Evolutionary conservation across 2,113 vertebrate species (phyloP).

Genomic region (Dissostichus mawsoni): DNA sequence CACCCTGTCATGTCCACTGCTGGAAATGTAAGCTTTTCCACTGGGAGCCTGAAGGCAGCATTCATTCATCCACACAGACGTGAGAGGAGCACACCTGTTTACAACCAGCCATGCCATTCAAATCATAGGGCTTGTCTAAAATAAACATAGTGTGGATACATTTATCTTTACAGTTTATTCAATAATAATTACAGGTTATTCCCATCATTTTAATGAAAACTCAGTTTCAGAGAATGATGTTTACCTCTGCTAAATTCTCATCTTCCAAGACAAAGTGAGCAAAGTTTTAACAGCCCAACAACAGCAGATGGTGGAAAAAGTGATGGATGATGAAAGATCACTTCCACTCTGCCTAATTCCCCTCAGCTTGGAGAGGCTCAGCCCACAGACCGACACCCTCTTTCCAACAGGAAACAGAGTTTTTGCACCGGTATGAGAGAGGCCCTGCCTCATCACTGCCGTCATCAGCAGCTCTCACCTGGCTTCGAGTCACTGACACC

Average conservation of each 20-base stretch:
- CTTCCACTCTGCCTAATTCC: background rate
- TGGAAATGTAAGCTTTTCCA: constrained; percentile 14
- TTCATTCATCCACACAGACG: background rate
- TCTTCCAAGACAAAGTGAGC: background rate
- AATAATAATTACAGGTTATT: background rate
- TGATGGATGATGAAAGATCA: background rate
- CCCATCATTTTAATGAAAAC: background rate
- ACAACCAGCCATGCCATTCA: background rate
- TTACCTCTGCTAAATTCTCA: background rate
- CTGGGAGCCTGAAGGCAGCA: background rate
- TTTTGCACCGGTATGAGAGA: background rate
- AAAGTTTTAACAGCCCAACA: background rate
- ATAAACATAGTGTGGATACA: background rate
- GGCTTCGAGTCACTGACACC: background rate
- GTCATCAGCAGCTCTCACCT: constrained; percentile 3
- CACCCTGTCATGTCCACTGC: constrained; percentile 1
- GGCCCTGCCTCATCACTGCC: background rate
- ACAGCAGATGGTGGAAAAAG: background rate
- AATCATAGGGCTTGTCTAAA: background rate
- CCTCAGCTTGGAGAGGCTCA: background rate
- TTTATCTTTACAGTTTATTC: background rate
- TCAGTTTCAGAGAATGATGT: background rate
- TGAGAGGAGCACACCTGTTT: background rate
- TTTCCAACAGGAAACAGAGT: background rate
- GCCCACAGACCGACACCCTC: background rate